Evolutionary conservation across 1,140 invertebrate species (phyloP).

Genomic region (Cryptotermes secundus): DNA sequence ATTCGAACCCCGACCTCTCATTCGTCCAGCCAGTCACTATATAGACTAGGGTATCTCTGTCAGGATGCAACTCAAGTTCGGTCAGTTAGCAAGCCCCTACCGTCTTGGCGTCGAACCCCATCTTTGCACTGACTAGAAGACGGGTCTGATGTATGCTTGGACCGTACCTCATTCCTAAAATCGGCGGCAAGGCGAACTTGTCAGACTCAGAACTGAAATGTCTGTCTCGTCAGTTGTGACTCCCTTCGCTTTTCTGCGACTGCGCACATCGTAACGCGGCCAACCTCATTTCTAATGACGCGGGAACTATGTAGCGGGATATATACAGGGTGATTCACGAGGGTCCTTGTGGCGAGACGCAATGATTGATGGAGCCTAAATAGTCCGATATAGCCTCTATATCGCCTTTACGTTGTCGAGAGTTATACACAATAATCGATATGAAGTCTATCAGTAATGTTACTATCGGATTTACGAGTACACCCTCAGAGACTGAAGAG

Average conservation of each 20-base stretch:
- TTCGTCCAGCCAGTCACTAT: no score
- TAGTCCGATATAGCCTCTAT: background rate
- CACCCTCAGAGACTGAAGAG: background rate
- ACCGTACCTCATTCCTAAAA: no score
- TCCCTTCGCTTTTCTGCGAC: background rate
- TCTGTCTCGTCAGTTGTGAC: no score
- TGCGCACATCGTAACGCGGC: background rate
- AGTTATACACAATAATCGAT: background rate
- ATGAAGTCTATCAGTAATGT: background rate
- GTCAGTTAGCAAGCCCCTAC: no score
- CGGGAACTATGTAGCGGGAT: background rate
- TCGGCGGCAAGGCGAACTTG: no score
- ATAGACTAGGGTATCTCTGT: no score
- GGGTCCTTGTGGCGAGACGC: background rate
- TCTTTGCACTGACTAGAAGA: no score
- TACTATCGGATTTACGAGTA: background rate
- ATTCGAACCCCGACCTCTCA: no score
- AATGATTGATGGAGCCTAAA: conserved; percentile 2
- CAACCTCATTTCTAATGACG: background rate
- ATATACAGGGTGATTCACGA: background rate
- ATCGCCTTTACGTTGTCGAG: background rate
- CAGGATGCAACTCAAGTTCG: no score
- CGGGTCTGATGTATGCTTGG: no score
- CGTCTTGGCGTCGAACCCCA: no score
- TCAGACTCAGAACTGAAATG: no score